These are phyloP conservation scores for Saturnia pavonia DNA, from an alignment of 2,888 invertebrate genomes.

Conservation along the genomic window DNA sequence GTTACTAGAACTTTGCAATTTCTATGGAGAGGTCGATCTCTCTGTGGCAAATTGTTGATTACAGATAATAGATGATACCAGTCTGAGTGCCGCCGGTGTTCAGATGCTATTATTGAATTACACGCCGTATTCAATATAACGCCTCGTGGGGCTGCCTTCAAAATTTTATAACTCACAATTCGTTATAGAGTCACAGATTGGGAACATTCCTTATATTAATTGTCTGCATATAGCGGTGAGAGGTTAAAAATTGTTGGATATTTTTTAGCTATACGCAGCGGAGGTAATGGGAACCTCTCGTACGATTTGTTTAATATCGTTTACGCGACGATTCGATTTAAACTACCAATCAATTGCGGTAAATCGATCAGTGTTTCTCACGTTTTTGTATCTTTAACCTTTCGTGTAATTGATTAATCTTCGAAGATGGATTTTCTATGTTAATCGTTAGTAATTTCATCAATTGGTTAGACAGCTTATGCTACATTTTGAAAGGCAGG, in stretches of 20 bases:
- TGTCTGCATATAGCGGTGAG: conserved; percentile 39
- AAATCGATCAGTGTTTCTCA: conserved; percentile 71
- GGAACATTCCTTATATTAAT: conserved; percentile 31
- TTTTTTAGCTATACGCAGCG: conserved; percentile 44
- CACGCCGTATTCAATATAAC: conserved; percentile 66
- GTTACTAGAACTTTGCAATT: conserved; percentile 44
- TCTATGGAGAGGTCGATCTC: conserved; percentile 61
- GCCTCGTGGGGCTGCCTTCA: conserved; percentile 56
- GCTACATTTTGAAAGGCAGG: conserved; percentile 23
- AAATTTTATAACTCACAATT: conserved; percentile 60
- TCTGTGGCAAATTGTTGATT: conserved; percentile 71
- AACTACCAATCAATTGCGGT: conserved; percentile 65
- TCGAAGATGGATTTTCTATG: conserved; percentile 58
- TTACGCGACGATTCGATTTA: conserved; percentile 68
- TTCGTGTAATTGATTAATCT: conserved; percentile 68
- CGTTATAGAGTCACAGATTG: conserved; percentile 53
- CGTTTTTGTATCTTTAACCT: conserved; percentile 74
- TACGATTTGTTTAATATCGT: conserved; percentile 71
- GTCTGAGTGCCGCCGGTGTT: conserved; percentile 75
- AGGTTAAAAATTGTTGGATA: conserved; percentile 32
- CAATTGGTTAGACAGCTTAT: conserved; percentile 33
- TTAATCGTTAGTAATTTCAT: conserved; percentile 36
- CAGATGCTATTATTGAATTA: conserved; percentile 73
- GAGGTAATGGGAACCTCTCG: conserved; percentile 51
- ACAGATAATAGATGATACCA: conserved; percentile 60